phyloP scores from a whole-genome alignment of 2,888 invertebrate species.

The Drosophila kambysellisi region DNA sequence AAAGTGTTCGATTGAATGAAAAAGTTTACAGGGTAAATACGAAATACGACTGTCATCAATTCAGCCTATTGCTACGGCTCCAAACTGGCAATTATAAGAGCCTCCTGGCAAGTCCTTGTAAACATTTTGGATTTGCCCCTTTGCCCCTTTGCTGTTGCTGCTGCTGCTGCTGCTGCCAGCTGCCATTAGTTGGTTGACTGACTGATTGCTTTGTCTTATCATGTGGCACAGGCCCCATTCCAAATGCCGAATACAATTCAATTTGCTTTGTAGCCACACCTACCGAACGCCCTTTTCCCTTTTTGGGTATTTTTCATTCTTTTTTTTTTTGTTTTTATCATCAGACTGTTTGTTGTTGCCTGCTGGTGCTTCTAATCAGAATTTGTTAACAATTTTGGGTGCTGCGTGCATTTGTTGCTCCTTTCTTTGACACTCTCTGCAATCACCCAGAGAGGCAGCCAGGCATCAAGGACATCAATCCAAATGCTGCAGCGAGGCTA shows the following conservation, averaged over 20 bases:
- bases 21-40: conserved; percentile 9
- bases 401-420: conserved; percentile 69
- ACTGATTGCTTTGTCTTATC: conserved; percentile 81
- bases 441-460: conserved; percentile 59
- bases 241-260: conserved; percentile 73
- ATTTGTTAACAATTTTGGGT: conserved; percentile 76
- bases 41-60: conserved; percentile 33
- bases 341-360: conserved; percentile 51
- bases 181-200: conserved; percentile 61
- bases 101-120: conserved; percentile 25
- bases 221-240: conserved; percentile 22
- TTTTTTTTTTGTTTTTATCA: not conserved
- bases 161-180: conserved; percentile 26
- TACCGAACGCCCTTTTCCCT: conserved; percentile 25
- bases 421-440: conserved; percentile 72
- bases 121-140: conserved; percentile 40
- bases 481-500: conserved; percentile 33
- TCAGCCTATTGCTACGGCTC: conserved; percentile 23
- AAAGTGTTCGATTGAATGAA: not conserved
- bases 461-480: conserved; percentile 48
- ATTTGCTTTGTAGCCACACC: conserved; percentile 70
- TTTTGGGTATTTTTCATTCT: conserved; percentile 38
- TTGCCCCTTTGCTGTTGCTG: conserved; percentile 13
- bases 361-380: conserved; percentile 75
- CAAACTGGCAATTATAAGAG: conserved; percentile 61